These are phyloP conservation scores for Hydrotaea cyrtoneurina DNA, from an alignment of 2,888 invertebrate genomes.

Conservation along the genomic window DNA sequence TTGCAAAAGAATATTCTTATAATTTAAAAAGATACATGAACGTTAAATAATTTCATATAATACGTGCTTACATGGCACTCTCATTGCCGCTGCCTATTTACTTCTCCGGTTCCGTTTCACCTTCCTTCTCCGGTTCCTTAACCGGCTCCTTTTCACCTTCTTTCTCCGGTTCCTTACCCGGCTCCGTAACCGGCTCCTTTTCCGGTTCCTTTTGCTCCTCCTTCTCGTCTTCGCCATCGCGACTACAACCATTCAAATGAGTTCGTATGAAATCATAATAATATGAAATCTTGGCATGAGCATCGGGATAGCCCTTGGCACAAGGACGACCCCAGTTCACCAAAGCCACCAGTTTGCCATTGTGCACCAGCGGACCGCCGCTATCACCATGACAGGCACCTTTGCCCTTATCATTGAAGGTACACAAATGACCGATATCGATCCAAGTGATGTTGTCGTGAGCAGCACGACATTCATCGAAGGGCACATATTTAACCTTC, in stretches of 20 bases:
- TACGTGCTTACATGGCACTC: neutral
- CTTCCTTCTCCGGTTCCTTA: neutral
- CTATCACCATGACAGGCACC: conserved; percentile 81
- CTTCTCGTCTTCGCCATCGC: conserved; percentile 13
- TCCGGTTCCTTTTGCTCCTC: neutral
- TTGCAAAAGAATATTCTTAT: too few species aligned
- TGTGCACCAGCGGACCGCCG: conserved; percentile 77
- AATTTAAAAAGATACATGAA: neutral
- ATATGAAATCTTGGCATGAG: conserved; percentile 77
- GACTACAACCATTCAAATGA: conserved; percentile 69
- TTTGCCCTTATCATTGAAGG: conserved; percentile 83
- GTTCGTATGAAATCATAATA: conserved; percentile 79
- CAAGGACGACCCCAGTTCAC: conserved; percentile 80
- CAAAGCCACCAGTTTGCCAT: conserved; percentile 76
- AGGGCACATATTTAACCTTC: conserved; percentile 82
- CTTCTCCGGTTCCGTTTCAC: neutral
- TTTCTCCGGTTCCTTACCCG: neutral
- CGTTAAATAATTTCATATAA: neutral
- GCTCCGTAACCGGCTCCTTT: neutral
- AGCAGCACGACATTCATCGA: conserved; percentile 82
- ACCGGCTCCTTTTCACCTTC: neutral
- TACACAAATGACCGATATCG: conserved; percentile 84
- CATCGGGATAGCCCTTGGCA: conserved; percentile 78
- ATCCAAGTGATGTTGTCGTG: conserved; percentile 81
- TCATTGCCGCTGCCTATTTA: neutral